Base-by-base conservation (phyloP, 2,888 invertebrate species). In the Nemotelus nigrinus region DNA sequence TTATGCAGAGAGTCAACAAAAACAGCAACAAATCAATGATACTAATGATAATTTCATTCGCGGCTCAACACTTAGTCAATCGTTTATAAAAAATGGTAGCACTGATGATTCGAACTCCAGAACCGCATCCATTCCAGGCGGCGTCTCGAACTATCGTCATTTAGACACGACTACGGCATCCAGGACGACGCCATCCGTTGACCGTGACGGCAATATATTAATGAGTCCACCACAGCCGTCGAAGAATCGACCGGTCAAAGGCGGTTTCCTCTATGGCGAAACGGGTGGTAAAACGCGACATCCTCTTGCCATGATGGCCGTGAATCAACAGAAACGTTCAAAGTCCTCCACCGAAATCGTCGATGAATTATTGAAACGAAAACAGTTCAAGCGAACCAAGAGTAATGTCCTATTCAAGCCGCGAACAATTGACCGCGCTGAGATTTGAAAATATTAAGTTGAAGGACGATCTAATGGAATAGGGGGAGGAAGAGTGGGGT, bases 51-150 rank as follows among this genome's bases (percentile, higher is more conserved):
- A 85, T 79, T 86, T 87, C 76, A 82, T 86, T 76, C 84, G 87
- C n/a, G 87, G 87, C 58, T 84, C 86, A 10, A 87, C 86, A 0
- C 82, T 87, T 25, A 87, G 87, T 76, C 86, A 87, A 79, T 87
- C 87, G 5, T 87, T 87, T 81, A 86, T 87, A 77, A 84, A 82
- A 60, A 86, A 86, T 78, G 81, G 77, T 47, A 70, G 48, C 3
- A n/a, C 10, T 41, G 45, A 44, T 39, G 8, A 5, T 41, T 45
- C 67, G 10, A 41, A 2, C 10, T 48, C 63, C 25, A 60, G 50
- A n/a, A 39, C 55, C 44, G 64, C 55, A 43, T 68, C 55, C 8
- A n/a, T 4, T 25, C 4, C 58, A 8, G 44, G 65, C 60, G 63
- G 50, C 55, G 48, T 43, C 68, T 58, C 4, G 7, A 63, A 48